A percentile compares a stretch with the other conserved stretches of the same genome.
Conservation (phyloP, 2,113 vertebrate species). For the Microtus pennsylvanicus region DNA sequence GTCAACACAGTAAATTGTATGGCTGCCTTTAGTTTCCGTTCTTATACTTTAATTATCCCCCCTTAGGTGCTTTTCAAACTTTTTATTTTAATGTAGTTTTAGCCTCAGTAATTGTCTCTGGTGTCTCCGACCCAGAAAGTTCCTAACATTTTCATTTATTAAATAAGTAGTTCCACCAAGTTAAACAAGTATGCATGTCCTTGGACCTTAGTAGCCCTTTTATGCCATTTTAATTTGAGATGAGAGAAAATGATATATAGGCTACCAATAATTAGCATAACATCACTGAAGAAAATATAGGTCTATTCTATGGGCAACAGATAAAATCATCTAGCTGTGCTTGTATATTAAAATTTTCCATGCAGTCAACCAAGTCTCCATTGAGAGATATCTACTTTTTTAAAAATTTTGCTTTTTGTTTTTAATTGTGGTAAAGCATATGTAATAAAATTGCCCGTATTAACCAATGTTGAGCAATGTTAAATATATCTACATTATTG, state of each 20-base stretch:
- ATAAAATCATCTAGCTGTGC: neutral
- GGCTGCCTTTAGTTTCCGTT: neutral
- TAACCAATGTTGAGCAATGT: neutral
- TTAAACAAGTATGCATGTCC: neutral
- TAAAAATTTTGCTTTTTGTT: neutral
- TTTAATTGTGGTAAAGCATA: neutral
- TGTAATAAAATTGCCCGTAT: neutral
- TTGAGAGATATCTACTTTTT: neutral
- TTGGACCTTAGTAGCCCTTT: neutral
- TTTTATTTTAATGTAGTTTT: neutral
- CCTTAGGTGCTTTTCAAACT: neutral
- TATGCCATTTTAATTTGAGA: neutral
- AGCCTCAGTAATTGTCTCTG: neutral
- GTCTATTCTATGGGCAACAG: neutral
- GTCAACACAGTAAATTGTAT: neutral
- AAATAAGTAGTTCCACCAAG: neutral
- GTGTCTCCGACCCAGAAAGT: neutral
- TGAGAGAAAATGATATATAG: slow-evolving; percentile 4
- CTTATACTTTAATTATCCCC: neutral
- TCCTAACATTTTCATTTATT: neutral
- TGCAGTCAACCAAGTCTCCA: neutral
- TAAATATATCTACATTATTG: neutral
- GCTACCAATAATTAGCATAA: neutral
- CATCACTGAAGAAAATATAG: neutral
- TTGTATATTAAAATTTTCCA: neutral